Percentiles rank a stretch among this genome's conserved stretches.
Evolutionary conservation across 2,888 invertebrate genomes (phyloP).

Genomic region (Elegia similella): DNA sequence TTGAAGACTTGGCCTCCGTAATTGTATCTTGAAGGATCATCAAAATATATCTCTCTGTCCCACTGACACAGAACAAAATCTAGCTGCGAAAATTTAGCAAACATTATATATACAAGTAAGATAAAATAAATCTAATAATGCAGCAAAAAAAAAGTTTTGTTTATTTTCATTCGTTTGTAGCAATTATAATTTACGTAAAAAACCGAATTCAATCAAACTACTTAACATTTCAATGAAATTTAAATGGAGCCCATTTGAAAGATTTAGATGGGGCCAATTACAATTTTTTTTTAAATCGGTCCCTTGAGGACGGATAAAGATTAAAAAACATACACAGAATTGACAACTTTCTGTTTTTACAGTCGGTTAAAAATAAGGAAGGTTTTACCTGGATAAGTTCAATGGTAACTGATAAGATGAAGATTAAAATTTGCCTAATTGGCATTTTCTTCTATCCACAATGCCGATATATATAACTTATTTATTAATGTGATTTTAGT

Average conservation of each 20-base stretch:
- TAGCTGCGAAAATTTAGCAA: slow-evolving; percentile 3
- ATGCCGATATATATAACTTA: background rate
- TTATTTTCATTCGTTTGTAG: no score
- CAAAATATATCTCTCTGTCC: background rate
- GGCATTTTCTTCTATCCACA: slow-evolving; percentile 3
- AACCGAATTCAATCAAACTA: no score
- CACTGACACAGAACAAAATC: background rate
- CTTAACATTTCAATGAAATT: no score
- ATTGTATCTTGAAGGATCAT: background rate
- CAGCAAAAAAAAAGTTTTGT: background rate
- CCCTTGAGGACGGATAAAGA: no score
- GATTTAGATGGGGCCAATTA: no score
- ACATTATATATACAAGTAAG: background rate
- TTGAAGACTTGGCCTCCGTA: background rate
- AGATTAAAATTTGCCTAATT: background rate
- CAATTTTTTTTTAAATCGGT: no score
- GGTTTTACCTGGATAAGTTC: background rate
- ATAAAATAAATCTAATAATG: background rate
- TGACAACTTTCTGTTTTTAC: no score
- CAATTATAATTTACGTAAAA: background rate
- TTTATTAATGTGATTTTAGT: background rate
- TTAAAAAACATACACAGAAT: no score
- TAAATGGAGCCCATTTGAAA: no score
- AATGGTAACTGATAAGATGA: background rate
- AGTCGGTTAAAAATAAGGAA: background rate